A percentile compares a stretch with the other conserved stretches of the same genome.
These are phyloP conservation scores for Leucopsar rothschildi DNA, from an alignment of 2,113 vertebrate genomes.

Conservation along the genomic window DNA sequence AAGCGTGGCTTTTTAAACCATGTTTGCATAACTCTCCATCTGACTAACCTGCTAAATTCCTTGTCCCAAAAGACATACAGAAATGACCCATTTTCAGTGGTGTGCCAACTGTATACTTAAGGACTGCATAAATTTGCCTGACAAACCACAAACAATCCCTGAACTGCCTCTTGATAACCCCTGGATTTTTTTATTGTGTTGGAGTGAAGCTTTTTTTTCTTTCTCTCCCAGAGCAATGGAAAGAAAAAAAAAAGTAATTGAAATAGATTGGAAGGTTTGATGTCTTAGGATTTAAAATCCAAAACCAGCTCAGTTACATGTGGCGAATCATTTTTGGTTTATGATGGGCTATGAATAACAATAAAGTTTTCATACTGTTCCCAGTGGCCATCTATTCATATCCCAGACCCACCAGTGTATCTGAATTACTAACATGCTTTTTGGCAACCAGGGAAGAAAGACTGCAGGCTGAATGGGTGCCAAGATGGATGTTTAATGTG, in stretches of 20 bases:
- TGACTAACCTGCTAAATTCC: constrained; percentile 31
- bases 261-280: background rate
- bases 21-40: constrained; percentile 13
- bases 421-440: background rate
- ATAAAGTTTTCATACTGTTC: constrained; percentile 12
- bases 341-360: constrained; percentile 23
- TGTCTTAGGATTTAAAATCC: background rate
- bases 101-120: background rate
- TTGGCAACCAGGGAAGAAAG: constrained; percentile 14
- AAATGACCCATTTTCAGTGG: constrained; percentile 29
- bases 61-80: constrained; percentile 9
- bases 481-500: background rate
- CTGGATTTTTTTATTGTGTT: background rate
- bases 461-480: background rate
- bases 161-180: constrained; percentile 3
- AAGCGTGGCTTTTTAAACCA: background rate
- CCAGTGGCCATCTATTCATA: constrained; percentile 23
- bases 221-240: background rate
- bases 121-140: background rate
- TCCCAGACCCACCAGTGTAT: constrained; percentile 16
- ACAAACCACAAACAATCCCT: background rate
- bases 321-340: constrained; percentile 18
- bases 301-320: constrained; percentile 8
- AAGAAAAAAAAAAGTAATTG: background rate
- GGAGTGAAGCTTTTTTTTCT: background rate